Base-by-base conservation (phyloP, 2,888 invertebrate genomes). In the Hydropsyche betteni region DNA sequence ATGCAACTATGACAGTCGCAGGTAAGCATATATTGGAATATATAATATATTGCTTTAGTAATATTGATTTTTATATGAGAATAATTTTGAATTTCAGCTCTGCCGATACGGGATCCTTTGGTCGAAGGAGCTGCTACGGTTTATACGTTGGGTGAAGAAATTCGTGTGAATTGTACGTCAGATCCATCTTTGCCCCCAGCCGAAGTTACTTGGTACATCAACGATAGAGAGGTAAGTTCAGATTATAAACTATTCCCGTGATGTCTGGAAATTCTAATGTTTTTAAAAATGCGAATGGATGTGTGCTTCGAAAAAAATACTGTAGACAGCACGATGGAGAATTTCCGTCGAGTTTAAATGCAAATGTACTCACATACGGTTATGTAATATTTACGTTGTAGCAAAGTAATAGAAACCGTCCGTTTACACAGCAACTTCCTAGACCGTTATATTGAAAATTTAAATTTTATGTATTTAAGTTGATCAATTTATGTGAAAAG, bases 1-100 rank as follows among this genome's bases (percentile, higher is more conserved):
- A 84, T 14, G 84, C 84, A 74, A 86, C 86, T 80, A 84, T 88
- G 80, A 86, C 85, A 3, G 85, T 88, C 44, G 85, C 87, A 80
- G 87, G 88, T 87, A 81, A 84, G 51, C 3, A 12, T 36, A 33
- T 64, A 64, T 34, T 12, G 12, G 8, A 36, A 64, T 36, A 64
- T 12, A 10, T 4, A 7, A 44, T 6, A 44, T 44, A 8, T 6
- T 44, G 44, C n/a, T 44, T 0, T 44, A 0, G 44, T 44, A 10
- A 14, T 10, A 4, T 6, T 1, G 6, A 55, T 55, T 10, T 55
- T 55, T 1, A 16, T 24, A 61, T 33, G 10, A 64, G 5, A 33
- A 36, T 64, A 34, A 3, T 8, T 64, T 36, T 64, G 10, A 16
- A 38, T 70, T 73, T 36, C 72, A 79, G 79, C 79, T 16, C 61